Evolutionary conservation across 1,140 invertebrate species (phyloP).

Genomic region (Drosophila setifemur): DNA sequence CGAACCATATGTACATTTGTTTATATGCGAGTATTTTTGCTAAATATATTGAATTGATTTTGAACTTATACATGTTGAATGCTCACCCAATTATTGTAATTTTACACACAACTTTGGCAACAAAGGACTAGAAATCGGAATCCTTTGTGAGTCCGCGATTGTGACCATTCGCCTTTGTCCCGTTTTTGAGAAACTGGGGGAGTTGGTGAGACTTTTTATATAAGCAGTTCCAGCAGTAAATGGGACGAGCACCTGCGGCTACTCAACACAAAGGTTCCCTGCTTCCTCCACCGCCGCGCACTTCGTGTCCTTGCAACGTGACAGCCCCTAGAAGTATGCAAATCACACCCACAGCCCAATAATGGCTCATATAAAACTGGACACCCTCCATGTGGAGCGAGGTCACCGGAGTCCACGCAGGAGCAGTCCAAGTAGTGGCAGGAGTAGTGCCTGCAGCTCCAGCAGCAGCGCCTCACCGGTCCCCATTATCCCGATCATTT

Average conservation of each 20-base stretch:
- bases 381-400: slow-evolving; percentile 54
- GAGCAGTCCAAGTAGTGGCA: slow-evolving; percentile 41
- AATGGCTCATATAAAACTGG: slow-evolving; percentile 67
- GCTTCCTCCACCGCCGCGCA: slow-evolving; percentile 7
- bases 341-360: slow-evolving; percentile 32
- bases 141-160: slow-evolving; percentile 4
- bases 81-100: slow-evolving; percentile 26
- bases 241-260: slow-evolving; percentile 60
- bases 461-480: slow-evolving; percentile 69
- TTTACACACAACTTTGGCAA: not conserved
- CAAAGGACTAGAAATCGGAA: slow-evolving; percentile 3
- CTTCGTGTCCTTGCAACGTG: slow-evolving; percentile 43
- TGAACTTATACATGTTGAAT: slow-evolving; percentile 17
- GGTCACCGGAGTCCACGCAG: slow-evolving; percentile 18
- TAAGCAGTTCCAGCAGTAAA: slow-evolving; percentile 51
- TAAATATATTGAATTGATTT: slow-evolving; percentile 49
- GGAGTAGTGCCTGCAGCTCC: slow-evolving; percentile 72
- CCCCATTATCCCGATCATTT: slow-evolving; percentile 72
- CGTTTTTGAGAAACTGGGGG: not conserved
- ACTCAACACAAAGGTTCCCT: slow-evolving; percentile 28
- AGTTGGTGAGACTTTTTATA: slow-evolving; percentile 43
- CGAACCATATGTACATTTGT: slow-evolving; percentile 20
- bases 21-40: slow-evolving; percentile 52
- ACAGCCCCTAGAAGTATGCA: slow-evolving; percentile 46
- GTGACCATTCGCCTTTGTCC: not conserved